Base-by-base conservation (phyloP, 1,140 invertebrate species). In the Scaptomyza pallida region DNA sequence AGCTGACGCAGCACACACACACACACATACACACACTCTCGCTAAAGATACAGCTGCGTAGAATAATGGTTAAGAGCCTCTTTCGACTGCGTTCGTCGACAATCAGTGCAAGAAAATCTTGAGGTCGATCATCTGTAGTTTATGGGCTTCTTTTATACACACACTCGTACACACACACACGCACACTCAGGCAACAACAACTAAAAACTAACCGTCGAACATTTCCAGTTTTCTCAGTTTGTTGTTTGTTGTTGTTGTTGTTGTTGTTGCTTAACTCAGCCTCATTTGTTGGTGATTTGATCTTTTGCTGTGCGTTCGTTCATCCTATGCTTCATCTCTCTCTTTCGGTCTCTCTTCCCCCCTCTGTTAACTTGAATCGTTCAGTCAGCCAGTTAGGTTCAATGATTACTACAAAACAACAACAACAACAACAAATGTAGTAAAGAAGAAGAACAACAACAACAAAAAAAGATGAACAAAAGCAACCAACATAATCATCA, bases 71-170 rank as follows among this genome's bases (percentile, higher is more conserved):
- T 68, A 52, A 62, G 59, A 45, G 33, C 13, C 40, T 55, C 30
- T 55, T 41, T 26, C 2, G 23, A 26, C 23, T 37, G 52, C 52
- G 6, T 55, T 23, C 37, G 48, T 37, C 59, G 70, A 76, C 76
- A 85, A 80, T 86, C 81, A 71, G 81, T 67, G 63, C 76, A 62
- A 62, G 68, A 81, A 80, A 71, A 85, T 88, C 81, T 88, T 86
- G 86, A 86, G 81, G 81, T 86, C 82, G 81, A 86, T 86, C 81
- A 88, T 85, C 86, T 82, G 81, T 85, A 86, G 81, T 85, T 85
- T 85, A 85, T 85, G 81, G 73, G 81, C 81, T 85, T 85, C 81
- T 69, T 73, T 67, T 48, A 16, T 16, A 17, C 41, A 50, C 30
- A 12, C 40, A 5, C 69, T 56, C 26, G 9, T 1, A 30, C 26